These are phyloP conservation scores for Mercenaria mercenaria DNA, from an alignment of 1,140 invertebrate species.

Conservation along the genomic window DNA sequence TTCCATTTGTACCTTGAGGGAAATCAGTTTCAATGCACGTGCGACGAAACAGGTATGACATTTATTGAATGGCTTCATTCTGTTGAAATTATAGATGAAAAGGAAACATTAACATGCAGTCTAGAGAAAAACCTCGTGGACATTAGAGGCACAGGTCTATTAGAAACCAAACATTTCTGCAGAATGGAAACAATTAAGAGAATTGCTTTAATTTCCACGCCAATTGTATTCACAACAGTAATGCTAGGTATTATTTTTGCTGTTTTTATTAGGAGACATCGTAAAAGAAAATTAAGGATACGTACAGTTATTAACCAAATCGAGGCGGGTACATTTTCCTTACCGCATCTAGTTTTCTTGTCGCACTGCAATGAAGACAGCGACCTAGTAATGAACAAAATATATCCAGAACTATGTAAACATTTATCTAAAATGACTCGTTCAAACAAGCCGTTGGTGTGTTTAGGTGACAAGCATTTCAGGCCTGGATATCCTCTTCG, in stretches of 20 bases:
- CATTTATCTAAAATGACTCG: background rate
- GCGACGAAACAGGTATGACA: background rate
- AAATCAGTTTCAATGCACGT: background rate
- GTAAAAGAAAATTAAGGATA: background rate
- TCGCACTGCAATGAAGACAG: background rate
- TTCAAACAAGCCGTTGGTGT: background rate
- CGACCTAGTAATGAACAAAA: background rate
- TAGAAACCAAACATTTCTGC: background rate
- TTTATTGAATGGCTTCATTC: background rate
- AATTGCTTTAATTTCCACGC: background rate
- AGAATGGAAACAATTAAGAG: no score
- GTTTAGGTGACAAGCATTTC: slow-evolving; percentile 18
- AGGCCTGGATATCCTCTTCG: background rate
- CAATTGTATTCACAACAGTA: background rate
- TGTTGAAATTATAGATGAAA: background rate
- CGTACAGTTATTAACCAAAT: background rate
- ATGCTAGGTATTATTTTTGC: background rate
- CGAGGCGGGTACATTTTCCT: background rate
- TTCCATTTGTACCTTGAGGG: background rate
- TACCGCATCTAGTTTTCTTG: background rate
- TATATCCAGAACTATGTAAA: background rate
- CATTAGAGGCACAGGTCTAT: background rate
- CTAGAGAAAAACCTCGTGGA: background rate
- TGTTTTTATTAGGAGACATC: background rate
- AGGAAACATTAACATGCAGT: background rate